Evolutionary conservation across 1,140 invertebrate species (phyloP).

Genomic region (Atta cephalotes): DNA sequence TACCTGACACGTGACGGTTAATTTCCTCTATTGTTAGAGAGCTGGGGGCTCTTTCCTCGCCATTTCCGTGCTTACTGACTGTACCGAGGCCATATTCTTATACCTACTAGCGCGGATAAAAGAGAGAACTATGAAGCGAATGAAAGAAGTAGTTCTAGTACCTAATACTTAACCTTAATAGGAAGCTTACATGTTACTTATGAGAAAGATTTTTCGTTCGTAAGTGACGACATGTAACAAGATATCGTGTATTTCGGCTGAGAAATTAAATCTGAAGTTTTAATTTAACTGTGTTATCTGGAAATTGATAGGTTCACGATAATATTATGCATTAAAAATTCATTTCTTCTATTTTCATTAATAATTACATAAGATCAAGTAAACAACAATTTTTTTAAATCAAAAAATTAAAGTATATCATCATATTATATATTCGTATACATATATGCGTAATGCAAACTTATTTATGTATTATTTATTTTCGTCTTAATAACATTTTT

Average conservation of each 20-base stretch:
- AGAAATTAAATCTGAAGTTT: constrained; percentile 10
- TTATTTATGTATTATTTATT: not conserved
- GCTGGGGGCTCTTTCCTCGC: constrained; percentile 34
- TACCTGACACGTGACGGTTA: constrained; percentile 58
- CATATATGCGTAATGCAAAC: not conserved
- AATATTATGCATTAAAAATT: not conserved
- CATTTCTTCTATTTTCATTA: not conserved
- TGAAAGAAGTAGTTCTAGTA: constrained; percentile 33
- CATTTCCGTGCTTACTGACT: constrained; percentile 34
- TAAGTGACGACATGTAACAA: constrained; percentile 30
- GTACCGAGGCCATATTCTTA: constrained; percentile 40
- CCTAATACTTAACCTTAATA: constrained; percentile 48
- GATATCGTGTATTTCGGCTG: not conserved
- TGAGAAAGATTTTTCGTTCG: constrained; percentile 23
- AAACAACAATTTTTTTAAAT: not conserved
- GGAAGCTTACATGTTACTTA: constrained; percentile 51
- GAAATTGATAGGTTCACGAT: not conserved
- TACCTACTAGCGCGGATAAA: constrained; percentile 30
- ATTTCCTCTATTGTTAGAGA: constrained; percentile 57
- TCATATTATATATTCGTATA: not conserved
- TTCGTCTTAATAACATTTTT: not conserved
- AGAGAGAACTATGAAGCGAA: constrained; percentile 38
- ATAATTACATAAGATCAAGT: not conserved
- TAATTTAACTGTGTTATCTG: not conserved
- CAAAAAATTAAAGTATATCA: not conserved